These are phyloP conservation scores for Spialia ferax DNA, from an alignment of 2,888 invertebrate species.

Conservation along the genomic window DNA sequence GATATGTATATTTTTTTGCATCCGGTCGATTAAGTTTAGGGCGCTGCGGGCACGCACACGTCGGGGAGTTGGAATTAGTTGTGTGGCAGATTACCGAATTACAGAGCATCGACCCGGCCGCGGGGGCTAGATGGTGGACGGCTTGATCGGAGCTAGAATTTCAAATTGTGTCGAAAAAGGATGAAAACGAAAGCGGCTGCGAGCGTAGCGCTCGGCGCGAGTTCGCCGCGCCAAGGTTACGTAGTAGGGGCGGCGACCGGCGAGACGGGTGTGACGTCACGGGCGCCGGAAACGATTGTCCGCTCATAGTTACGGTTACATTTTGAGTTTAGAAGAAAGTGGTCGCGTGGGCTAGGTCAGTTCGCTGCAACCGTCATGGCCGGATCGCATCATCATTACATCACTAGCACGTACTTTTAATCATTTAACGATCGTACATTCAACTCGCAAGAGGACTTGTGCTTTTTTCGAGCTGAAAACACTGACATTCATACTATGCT, in stretches of 20 bases:
- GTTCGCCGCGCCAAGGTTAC: conserved; percentile 71
- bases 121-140: neutral
- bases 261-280: conserved; percentile 76
- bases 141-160: conserved; percentile 25
- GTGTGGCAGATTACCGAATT: conserved; percentile 36
- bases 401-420: conserved; percentile 3
- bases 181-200: conserved; percentile 72
- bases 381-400: conserved; percentile 28
- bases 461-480: neutral
- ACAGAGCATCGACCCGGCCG: conserved; percentile 43
- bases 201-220: conserved; percentile 42
- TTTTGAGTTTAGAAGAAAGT: conserved; percentile 86
- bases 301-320: conserved; percentile 84
- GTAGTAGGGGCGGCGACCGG: conserved; percentile 80
- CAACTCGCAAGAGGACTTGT: neutral
- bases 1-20: conserved; percentile 78
- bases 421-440: neutral
- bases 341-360: conserved; percentile 81
- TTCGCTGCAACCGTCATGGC: conserved; percentile 51
- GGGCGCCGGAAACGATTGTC: conserved; percentile 84
- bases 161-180: conserved; percentile 55
- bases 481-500: conserved; percentile 22
- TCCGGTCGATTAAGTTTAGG: conserved; percentile 66
- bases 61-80: conserved; percentile 41
- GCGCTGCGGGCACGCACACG: conserved; percentile 54